Conservation (phyloP, 2,797 vertebrate genomes). For the Cynopterus sphinx region DNA sequence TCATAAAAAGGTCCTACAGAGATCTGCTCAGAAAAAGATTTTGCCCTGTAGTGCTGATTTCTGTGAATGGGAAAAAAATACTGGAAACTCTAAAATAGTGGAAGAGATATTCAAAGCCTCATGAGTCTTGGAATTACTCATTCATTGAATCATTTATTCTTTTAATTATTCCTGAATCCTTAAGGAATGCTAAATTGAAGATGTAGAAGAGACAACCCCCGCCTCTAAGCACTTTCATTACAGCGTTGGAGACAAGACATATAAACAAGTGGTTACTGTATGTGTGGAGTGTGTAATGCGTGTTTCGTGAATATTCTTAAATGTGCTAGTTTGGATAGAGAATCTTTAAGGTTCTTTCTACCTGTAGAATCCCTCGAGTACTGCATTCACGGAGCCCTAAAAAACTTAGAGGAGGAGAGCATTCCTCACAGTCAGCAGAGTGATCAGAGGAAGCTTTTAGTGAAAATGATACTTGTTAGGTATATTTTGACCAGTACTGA, state of each 20-base stretch:
- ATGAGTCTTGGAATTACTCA: neutral
- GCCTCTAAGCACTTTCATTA: neutral
- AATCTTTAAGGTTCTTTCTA: neutral
- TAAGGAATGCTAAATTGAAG: neutral
- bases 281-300: neutral
- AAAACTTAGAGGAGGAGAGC: neutral
- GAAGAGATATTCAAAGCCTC: neutral
- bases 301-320: neutral
- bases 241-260: neutral
- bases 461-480: neutral
- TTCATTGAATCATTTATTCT: neutral
- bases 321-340: neutral
- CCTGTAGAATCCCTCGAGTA: neutral
- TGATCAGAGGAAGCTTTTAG: neutral
- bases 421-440: neutral
- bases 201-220: neutral
- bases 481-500: neutral
- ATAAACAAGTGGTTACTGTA: neutral
- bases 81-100: neutral
- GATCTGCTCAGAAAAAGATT: neutral
- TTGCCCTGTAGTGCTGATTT: neutral
- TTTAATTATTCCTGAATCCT: neutral
- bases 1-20: neutral
- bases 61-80: neutral
- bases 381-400: neutral